Evolutionary conservation across 1,140 invertebrate species (phyloP).

Genomic region (Dysdera silvatica): DNA sequence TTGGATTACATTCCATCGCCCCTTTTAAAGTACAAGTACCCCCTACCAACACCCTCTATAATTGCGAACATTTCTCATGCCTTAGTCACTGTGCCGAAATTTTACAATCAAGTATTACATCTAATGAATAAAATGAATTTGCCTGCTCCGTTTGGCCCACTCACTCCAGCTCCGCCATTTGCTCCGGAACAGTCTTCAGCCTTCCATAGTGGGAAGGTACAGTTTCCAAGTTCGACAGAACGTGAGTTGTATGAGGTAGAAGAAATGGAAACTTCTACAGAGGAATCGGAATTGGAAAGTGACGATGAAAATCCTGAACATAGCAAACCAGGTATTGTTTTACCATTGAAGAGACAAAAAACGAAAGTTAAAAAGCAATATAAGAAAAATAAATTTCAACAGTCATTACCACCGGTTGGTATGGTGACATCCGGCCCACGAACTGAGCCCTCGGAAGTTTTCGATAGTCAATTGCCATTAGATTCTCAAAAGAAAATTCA

Average conservation of each 20-base stretch:
- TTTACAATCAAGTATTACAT: slow-evolving; percentile 77
- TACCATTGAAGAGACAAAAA: not conserved
- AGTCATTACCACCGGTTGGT: not conserved
- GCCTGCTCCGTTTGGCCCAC: slow-evolving; percentile 66
- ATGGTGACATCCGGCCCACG: not conserved
- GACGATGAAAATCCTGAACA: slow-evolving; percentile 48
- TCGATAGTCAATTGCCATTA: slow-evolving; percentile 5
- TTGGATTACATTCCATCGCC: slow-evolving; percentile 43
- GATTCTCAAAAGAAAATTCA: slow-evolving; percentile 26
- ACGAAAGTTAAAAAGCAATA: not conserved
- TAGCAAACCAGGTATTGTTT: not conserved
- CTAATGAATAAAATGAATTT: slow-evolving; percentile 94
- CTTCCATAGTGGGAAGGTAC: slow-evolving; percentile 34
- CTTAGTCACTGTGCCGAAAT: slow-evolving; percentile 62
- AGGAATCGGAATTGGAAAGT: slow-evolving; percentile 75
- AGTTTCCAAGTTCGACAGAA: not conserved
- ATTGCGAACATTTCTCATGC: slow-evolving; percentile 69
- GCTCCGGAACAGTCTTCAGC: slow-evolving; percentile 23
- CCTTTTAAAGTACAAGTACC: slow-evolving; percentile 48
- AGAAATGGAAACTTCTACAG: slow-evolving; percentile 35
- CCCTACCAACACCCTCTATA: slow-evolving; percentile 60
- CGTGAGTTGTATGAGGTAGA: slow-evolving; percentile 20
- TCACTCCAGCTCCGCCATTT: slow-evolving; percentile 22
- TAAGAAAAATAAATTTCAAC: slow-evolving; percentile 2
- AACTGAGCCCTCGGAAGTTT: slow-evolving; percentile 24